These are phyloP conservation scores for Nezara viridula DNA, from an alignment of 2,888 invertebrate genomes.

Conservation along the genomic window DNA sequence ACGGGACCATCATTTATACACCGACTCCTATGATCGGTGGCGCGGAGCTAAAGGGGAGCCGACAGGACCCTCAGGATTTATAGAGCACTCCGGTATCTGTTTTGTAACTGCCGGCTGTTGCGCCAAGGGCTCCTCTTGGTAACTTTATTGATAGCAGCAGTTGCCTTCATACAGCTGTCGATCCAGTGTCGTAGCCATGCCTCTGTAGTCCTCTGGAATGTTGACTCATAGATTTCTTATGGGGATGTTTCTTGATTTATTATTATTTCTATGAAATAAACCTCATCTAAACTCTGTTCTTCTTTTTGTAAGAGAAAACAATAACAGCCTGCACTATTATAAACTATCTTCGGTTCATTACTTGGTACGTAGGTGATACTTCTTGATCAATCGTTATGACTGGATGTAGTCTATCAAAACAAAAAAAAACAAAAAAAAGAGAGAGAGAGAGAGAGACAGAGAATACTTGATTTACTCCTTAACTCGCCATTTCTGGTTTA, in stretches of 20 bases:
- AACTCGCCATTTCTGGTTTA: no score
- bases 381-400: no score
- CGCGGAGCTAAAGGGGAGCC: not conserved
- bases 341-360: no score
- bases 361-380: no score
- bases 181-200: not conserved
- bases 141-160: not conserved
- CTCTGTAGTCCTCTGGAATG: not conserved
- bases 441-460: no score
- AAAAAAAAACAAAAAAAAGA: no score
- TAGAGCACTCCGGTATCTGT: slow-evolving; percentile 27
- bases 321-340: no score
- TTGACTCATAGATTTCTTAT: not conserved
- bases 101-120: slow-evolving; percentile 18
- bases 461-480: no score
- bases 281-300: no score
- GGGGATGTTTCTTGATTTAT: not conserved
- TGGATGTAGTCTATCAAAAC: no score
- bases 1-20: not conserved
- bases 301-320: no score
- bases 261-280: not conserved
- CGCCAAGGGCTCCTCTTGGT: not conserved
- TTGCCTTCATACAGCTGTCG: not conserved
- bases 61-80: not conserved
- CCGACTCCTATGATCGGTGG: not conserved